Conservation (phyloP, 2,888 invertebrate species). For the Ypsolopha sequella region DNA sequence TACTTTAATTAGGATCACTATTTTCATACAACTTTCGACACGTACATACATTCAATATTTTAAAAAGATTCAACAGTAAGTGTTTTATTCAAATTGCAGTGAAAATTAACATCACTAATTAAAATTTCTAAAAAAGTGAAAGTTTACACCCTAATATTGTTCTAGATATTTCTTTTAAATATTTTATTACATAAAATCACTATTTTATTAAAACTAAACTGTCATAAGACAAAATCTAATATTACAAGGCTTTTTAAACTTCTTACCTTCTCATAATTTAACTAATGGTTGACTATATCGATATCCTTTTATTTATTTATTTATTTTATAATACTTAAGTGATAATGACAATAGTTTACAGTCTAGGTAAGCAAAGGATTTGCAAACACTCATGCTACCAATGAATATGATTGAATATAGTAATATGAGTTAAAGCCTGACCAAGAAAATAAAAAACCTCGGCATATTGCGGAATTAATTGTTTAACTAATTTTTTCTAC, state of each 20-base stretch:
- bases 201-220: neutral
- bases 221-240: neutral
- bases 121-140: neutral
- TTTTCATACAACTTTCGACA: conserved; percentile 27
- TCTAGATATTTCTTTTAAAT: neutral
- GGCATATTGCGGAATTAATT: too few species aligned
- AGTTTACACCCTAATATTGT: neutral
- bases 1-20: conserved; percentile 22
- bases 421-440: too few species aligned
- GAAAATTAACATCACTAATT: neutral
- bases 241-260: neutral
- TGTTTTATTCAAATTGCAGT: conserved; percentile 3
- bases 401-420: too few species aligned
- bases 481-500: too few species aligned
- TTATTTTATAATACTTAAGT: too few species aligned
- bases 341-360: too few species aligned
- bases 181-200: neutral
- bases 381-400: too few species aligned
- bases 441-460: too few species aligned
- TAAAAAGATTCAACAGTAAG: conserved; percentile 23
- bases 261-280: neutral
- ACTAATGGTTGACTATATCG: too few species aligned
- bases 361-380: too few species aligned
- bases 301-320: too few species aligned
- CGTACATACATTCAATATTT: conserved; percentile 17